Percentiles rank a stretch among this genome's conserved stretches.
These are phyloP conservation scores for Phalangium opilio DNA, from an alignment of 2,888 invertebrate species.

Conservation along the genomic window DNA sequence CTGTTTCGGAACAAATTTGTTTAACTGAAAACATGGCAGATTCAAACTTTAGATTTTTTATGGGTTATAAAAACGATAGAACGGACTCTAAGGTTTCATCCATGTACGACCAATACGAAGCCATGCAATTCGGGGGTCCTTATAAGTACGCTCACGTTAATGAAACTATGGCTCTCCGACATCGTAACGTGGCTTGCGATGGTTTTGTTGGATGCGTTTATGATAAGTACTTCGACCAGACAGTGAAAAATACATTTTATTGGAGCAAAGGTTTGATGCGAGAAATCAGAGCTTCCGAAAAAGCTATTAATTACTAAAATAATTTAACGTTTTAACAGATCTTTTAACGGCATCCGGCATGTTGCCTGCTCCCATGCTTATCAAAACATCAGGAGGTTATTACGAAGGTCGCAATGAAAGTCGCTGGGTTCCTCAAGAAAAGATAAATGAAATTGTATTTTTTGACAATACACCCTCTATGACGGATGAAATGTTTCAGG, in stretches of 20 bases:
- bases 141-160: constrained; percentile 8
- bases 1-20: constrained; percentile 5
- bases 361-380: too few species aligned
- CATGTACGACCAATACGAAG: constrained; percentile 7
- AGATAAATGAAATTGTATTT: too few species aligned
- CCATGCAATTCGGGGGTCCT: constrained; percentile 6
- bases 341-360: too few species aligned
- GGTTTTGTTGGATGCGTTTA: constrained; percentile 10
- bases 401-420: too few species aligned
- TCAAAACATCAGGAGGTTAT: too few species aligned
- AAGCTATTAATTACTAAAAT: too few species aligned
- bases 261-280: too few species aligned
- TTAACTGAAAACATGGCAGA: constrained; percentile 1
- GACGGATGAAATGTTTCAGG: too few species aligned
- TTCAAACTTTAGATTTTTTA: neutral
- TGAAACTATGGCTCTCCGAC: neutral
- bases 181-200: constrained; percentile 7
- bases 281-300: too few species aligned
- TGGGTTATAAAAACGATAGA: constrained; percentile 2
- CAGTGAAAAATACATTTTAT: neutral
- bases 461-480: too few species aligned
- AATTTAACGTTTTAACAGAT: too few species aligned
- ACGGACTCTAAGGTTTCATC: neutral
- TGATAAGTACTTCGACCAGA: neutral
- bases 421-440: too few species aligned